Evolutionary conservation across 2,113 vertebrate species (phyloP).

Genomic region (Eublepharis macularius): DNA sequence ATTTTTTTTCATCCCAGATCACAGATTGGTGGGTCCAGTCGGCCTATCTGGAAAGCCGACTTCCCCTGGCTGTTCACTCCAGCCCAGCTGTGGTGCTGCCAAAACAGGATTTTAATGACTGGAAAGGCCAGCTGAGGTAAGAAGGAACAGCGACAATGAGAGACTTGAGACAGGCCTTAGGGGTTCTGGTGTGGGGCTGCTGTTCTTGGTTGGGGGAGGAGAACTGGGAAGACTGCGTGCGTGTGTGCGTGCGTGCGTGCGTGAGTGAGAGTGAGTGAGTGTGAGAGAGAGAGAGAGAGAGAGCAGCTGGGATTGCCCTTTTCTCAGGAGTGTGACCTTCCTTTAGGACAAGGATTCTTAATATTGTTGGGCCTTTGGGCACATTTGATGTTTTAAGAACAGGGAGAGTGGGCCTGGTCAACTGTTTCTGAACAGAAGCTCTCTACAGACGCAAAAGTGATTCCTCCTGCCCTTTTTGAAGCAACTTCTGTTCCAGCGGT

Average conservation of each 20-base stretch:
- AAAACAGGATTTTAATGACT: slow-evolving; percentile 80
- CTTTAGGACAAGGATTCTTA: neutral
- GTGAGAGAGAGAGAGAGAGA: too few species aligned
- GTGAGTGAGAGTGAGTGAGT: too few species aligned
- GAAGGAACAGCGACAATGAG: neutral
- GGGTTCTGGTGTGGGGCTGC: neutral
- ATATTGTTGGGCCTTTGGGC: too few species aligned
- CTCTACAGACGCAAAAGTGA: too few species aligned
- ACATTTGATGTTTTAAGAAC: too few species aligned
- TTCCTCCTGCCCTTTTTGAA: too few species aligned
- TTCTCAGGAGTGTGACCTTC: neutral
- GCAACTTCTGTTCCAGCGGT: too few species aligned
- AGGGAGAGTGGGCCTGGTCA: too few species aligned
- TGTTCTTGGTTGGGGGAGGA: too few species aligned
- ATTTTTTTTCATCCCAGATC: slow-evolving; percentile 66
- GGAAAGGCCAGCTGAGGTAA: slow-evolving; percentile 84
- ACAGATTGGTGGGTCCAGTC: slow-evolving; percentile 83
- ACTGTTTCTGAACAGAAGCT: too few species aligned
- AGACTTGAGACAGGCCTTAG: neutral
- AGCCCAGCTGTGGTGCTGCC: slow-evolving; percentile 85
- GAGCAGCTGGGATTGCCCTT: neutral
- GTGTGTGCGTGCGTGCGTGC: too few species aligned
- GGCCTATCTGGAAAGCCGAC: slow-evolving; percentile 79
- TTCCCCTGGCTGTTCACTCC: slow-evolving; percentile 82
- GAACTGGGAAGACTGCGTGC: neutral